Base-by-base conservation (phyloP, 2,888 invertebrate genomes). In the Rhopalosiphum nymphaeae region DNA sequence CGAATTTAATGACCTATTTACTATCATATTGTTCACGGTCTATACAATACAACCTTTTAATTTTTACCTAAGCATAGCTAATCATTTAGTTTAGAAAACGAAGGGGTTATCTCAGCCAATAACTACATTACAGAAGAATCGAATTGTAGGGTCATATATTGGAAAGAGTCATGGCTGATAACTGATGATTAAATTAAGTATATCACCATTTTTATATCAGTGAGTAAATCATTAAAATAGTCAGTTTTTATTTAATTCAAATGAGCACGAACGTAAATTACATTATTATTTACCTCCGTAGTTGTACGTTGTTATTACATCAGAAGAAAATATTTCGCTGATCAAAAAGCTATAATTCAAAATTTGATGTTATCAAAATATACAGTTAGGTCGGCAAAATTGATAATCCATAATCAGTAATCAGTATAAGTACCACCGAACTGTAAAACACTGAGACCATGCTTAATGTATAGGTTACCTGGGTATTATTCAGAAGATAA, bases 231-330 rank as follows among this genome's bases (percentile, higher is more conserved):
- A 46, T 57, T 42, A 25, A 13, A 85, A 85, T 44, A 85, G 13
- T 29, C 85, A 85, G 26, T 21, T 61, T 89, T 89, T 44, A 44
- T 89, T 88, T 56, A 89, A 89, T 56, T 89, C 13, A 29, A 89
- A 61, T 36, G 46, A 61, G 26, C 26, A 44, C 21, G 29, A 29
- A 42, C 44, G 44, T 78, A 78, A 36, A 36, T 78, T 78, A 42
- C 78, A 78, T 25, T 78, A 78, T 36, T 36, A 78, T 36, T 78
- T 78, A 9, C 36, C 78, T 78, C 36, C 21, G 36, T 78, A 78
- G 21, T 21, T 78, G 36, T 78, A 78, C 21, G 36, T 36, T 78
- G 36, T 78, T 21, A 78, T 78, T 78, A 36, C 78, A 78, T 78
- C 36, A 78, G 36, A 78, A 78, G 21, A 36, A 36, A 78, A 78